These are phyloP conservation scores for Aethina tumida DNA, from an alignment of 1,140 invertebrate species.

Conservation along the genomic window DNA sequence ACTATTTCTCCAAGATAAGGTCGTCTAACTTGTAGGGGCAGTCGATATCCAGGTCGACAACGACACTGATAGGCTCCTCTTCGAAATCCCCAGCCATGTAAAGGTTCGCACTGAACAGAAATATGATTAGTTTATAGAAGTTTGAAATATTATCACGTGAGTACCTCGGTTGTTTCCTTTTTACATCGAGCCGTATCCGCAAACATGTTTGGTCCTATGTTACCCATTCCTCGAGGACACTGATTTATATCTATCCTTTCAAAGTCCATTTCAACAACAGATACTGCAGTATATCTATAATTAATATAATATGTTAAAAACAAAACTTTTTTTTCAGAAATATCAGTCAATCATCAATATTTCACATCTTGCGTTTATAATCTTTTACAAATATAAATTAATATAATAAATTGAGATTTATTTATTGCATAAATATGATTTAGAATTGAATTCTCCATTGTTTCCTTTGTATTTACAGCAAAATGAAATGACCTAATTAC, in stretches of 20 bases:
- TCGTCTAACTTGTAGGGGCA: conserved; percentile 76
- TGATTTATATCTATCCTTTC: conserved; percentile 97
- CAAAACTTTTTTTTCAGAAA: too few species aligned
- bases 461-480: too few species aligned
- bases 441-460: too few species aligned
- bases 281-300: conserved; percentile 79
- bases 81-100: conserved; percentile 91
- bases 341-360: too few species aligned
- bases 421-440: too few species aligned
- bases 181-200: conserved; percentile 86
- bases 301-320: too few species aligned
- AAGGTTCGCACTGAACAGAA: conserved; percentile 76
- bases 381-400: too few species aligned
- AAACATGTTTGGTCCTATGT: conserved; percentile 82
- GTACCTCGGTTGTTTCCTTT: conserved; percentile 84
- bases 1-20: conserved; percentile 90
- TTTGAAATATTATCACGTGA: background rate
- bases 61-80: conserved; percentile 93
- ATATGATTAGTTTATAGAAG: background rate
- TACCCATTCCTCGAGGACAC: conserved; percentile 82
- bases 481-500: too few species aligned
- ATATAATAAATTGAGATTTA: too few species aligned
- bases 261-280: conserved; percentile 94
- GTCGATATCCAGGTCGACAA: conserved; percentile 79
- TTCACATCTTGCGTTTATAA: too few species aligned